Evolutionary conservation across 2,797 vertebrate species (phyloP), one percentile per base, ranked within the genome.

Genomic region (Scarus forsteni): DNA sequence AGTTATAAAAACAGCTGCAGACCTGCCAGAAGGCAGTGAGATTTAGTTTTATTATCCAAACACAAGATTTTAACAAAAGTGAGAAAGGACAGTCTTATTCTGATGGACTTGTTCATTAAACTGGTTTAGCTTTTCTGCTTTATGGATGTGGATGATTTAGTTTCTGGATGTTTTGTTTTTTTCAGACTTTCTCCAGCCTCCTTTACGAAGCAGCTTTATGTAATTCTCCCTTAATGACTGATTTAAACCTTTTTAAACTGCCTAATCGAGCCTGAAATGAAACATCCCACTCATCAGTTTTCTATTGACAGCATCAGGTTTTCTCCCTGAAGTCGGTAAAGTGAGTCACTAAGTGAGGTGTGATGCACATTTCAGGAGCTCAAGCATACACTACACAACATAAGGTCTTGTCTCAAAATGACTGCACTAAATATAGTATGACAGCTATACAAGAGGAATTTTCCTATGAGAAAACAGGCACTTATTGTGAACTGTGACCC

Each of bases 401-500:
- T 46, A 52, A 35, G 10, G 8, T 61, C 38, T 19, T 44, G 15
- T 62, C 49, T 71, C 11, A 57, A 38, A 12, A 0, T 40, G 53
- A 38, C 61, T 27, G 15, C 51, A 43, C 42, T 52, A 27, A 54
- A 46, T 57, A 10, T 35, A 36, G 14, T 3, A 43, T 19, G 39
- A 43, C 61, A 59, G 43, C 19, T 58, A 11, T 51, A 72, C 39
- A 43, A 27, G 35, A 54, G 58, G 40, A 57, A 65, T 56, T 53
- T 66, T 55, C 16, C 18, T 34, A 10, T 48, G 42, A 40, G 7
- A 18, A 50, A 36, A 15, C 65, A 45, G 43, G n/a, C 38, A 36
- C 34, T 44, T 40, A 8, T 7, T 48, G 38, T 60, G 70, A 69
- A 73, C 35, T 1, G 10, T 70, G 61, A 48, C 60, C 45, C 3